Base-by-base conservation (phyloP, 2,797 vertebrate genomes). In the Cuculus canorus region DNA sequence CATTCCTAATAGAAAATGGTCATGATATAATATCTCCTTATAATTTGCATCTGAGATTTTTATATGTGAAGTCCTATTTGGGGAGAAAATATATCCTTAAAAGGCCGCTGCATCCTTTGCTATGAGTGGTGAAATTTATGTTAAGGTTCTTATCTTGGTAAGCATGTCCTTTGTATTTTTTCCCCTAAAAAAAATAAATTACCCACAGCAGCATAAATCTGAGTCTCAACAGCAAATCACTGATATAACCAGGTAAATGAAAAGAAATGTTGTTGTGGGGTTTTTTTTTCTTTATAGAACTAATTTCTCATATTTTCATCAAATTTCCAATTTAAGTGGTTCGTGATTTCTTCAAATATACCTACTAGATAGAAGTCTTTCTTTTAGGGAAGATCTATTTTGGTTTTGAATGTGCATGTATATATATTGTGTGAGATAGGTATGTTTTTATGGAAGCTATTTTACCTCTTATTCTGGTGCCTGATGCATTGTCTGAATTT, bases 401-500 rank as follows among this genome's bases (percentile, higher is more conserved):
- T 72, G 4, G 82, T 19, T 19, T 43, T 61, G 22, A 50, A 5
- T 32, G 15, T 41, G 4, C 5, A 19, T 25, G 4, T 25, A 18
- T 66, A 48, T n/a, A 14, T 66, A 4, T 17, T 56, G 1, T 47
- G 59, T 85, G 17, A 35, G 53, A 86, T 52, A 69, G 35, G 13
- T 45, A 25, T 63, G 41, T 14, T 82, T 41, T 75, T 66, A 68
- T 7, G 39, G 33, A 84, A 80, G 28, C 3, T 53, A 45, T 89
- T 53, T 63, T 39, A 30, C 41, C 7, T 56, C 15, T 69, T 39
- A 54, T 83, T 92, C 13, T 59, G 64, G n/a, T 84, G 70, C 77
- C 21, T 92, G 81, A 59, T 92, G 57, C 30, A 89, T 92, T 91
- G 53, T 43, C 60, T 95, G 89, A 86, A 96, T 93, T 78, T 88